Evolutionary conservation across 2,797 vertebrate species (phyloP).

Genomic region (Poeciliopsis infans): DNA sequence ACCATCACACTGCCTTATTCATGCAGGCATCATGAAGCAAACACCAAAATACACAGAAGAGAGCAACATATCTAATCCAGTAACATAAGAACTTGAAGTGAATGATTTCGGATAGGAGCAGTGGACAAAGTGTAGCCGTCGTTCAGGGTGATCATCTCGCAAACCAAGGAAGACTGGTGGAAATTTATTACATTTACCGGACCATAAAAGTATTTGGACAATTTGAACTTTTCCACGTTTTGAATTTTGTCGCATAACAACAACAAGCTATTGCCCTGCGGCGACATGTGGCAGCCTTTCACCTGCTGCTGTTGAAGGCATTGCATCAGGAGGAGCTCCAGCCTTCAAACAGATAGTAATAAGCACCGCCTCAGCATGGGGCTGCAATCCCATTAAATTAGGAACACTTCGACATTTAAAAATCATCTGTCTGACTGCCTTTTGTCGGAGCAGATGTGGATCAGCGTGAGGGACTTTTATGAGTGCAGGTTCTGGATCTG

Average conservation of each 20-base stretch:
- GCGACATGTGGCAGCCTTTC: background rate
- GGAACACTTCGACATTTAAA: background rate
- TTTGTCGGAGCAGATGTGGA: background rate
- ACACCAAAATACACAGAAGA: too few relatives aligned
- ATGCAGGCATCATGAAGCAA: background rate
- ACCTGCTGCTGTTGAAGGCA: background rate
- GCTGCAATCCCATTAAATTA: background rate
- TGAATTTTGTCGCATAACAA: background rate
- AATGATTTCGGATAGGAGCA: background rate
- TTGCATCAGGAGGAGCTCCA: background rate
- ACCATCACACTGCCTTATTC: background rate
- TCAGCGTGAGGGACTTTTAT: background rate
- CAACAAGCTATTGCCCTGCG: background rate
- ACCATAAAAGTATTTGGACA: background rate
- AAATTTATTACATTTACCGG: background rate
- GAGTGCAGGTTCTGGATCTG: background rate
- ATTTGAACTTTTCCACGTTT: background rate
- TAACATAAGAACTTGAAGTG: background rate
- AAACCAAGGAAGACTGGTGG: background rate
- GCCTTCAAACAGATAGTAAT: background rate
- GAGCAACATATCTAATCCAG: too few relatives aligned
- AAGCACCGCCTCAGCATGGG: background rate
- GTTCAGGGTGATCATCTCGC: background rate
- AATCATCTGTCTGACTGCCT: background rate
- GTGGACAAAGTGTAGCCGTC: background rate